Base-by-base conservation (phyloP, 2,888 invertebrate species). In the Magallana nippona region DNA sequence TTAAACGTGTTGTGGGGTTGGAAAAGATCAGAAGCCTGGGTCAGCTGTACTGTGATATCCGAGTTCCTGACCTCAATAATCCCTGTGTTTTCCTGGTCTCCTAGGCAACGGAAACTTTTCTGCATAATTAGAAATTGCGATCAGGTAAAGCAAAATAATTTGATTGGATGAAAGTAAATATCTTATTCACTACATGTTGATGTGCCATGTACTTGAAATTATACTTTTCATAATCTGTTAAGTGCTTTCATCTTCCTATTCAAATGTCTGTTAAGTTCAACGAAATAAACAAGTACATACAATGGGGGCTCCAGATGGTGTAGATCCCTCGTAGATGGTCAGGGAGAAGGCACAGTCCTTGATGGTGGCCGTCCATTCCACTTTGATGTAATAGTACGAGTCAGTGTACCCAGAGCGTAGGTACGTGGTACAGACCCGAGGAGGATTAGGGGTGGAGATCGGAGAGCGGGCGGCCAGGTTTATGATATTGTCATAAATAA, bases 371-470 rank as follows among this genome's bases (percentile, higher is more conserved):
- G 90, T 88, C 11, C 91, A 87, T 13, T 88, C 87, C 11, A 92
- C 89, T 87, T 91, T 90, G 83, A 92, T 88, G 82, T 88, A 87
- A 63, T 91, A 91, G 81, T 89, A 89, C 2, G 88, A 88, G 63
- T 91, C 90, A 15, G 89, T 84, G 77, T 91, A 90, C 1, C 87
- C 87, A 8, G 92, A 90, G 79, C 88, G 85, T 19, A 92, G 87
- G 22, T 85, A 84, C 8, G 91, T 84, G 11, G 84, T 85, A 83
- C 92, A 92, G n/a, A 85, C 81, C 19, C 85, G 82, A 0, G 89
- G 86, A 0, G 91, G 91, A 81, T 91, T 91, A 1, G 88, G 77
- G 8, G 89, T 85, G 0, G 90, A 86, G 0, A 89, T 87, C 8
- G 88, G 85, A 1, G 90, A 87, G 55, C 90, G 85, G 3, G 90